A percentile compares a stretch with the other conserved stretches of the same genome.
Conservation (phyloP, 2,797 vertebrate species). For the Astyanax mexicanus region DNA sequence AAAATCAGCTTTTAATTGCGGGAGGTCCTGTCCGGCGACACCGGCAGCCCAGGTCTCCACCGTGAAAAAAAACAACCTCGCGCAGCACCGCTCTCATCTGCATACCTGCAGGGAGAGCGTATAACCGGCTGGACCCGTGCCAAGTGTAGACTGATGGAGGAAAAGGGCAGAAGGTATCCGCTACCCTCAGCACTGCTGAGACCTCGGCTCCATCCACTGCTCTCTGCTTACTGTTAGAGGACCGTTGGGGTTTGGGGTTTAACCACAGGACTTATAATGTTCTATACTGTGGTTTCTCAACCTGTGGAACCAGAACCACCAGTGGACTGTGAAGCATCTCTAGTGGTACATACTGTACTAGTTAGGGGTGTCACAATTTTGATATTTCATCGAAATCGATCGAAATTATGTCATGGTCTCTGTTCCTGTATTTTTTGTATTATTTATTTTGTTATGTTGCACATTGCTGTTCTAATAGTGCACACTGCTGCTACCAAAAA, state of each 20-base stretch:
- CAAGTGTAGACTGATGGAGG: slow-evolving; percentile 15
- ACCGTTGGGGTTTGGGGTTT: neutral
- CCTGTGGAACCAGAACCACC: too few species aligned
- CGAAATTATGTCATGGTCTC: too few species aligned
- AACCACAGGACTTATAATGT: neutral
- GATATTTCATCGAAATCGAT: too few species aligned
- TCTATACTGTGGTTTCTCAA: too few species aligned
- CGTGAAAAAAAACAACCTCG: neutral
- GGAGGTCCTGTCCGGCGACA: slow-evolving; percentile 58
- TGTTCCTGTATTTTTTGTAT: too few species aligned
- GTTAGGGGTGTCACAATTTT: too few species aligned
- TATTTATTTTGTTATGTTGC: too few species aligned
- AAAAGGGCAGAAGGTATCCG: slow-evolving; percentile 22
- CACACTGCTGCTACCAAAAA: too few species aligned
- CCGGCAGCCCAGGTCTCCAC: slow-evolving; percentile 44
- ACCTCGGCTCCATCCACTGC: slow-evolving; percentile 6
- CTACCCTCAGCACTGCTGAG: slow-evolving; percentile 34
- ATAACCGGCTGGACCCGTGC: slow-evolving; percentile 13
- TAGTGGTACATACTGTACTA: too few species aligned
- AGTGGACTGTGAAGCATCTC: too few species aligned
- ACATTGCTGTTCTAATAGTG: too few species aligned
- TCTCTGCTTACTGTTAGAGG: slow-evolving; percentile 30
- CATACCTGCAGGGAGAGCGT: slow-evolving; percentile 35
- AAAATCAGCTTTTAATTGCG: slow-evolving; percentile 76
- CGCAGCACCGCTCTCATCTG: slow-evolving; percentile 11